Base-by-base conservation (phyloP, 2,888 invertebrate genomes). In the Zonitis immaculata region DNA sequence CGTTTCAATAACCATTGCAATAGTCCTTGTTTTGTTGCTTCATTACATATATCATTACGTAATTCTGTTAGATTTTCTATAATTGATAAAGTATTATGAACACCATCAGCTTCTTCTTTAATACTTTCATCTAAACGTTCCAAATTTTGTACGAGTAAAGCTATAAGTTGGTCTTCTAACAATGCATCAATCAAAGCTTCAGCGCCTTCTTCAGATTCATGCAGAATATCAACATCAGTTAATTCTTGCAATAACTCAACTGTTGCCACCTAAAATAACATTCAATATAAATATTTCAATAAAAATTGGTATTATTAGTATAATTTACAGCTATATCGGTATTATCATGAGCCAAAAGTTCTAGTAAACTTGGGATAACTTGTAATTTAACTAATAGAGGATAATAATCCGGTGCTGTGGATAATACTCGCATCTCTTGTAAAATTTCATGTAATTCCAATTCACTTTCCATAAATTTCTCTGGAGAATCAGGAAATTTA, bases 381-480 rank as follows among this genome's bases (percentile, higher is more conserved):
- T 91, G 89, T 47, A 95, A 77, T 62, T 95, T 92, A 1, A 97
- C 93, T 56, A 98, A 80, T 45, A 94, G 75, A 0, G 92, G 90
- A 77, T 98, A 99, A 54, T 95, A 84, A 73, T 98, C 95, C 0
- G 98, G 97, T 30, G 92, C 93, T 5, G 97, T 97, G 1, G 98
- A 94, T 27, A 99, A 81, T 3, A 88, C 89, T 78, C 98, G 93
- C 73, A 99, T 81, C 71, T 95, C 94, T 80, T 94, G 86, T 48
- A 90, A 79, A 42, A 83, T 82, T 69, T 88, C 89, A 68, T 91
- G 88, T 18, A 76, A 58, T 61, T 76, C 76, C 20, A 98, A 80
- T 78, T 99, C 99, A 54, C 97, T 96, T 66, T 99, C 89, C 88
- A 99, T 96, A 74, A 99, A 99, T 81, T 96, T 97, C 73, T 96